These are phyloP conservation scores for Papilio demoleus DNA, from an alignment of 2,888 invertebrate species.

Conservation along the genomic window DNA sequence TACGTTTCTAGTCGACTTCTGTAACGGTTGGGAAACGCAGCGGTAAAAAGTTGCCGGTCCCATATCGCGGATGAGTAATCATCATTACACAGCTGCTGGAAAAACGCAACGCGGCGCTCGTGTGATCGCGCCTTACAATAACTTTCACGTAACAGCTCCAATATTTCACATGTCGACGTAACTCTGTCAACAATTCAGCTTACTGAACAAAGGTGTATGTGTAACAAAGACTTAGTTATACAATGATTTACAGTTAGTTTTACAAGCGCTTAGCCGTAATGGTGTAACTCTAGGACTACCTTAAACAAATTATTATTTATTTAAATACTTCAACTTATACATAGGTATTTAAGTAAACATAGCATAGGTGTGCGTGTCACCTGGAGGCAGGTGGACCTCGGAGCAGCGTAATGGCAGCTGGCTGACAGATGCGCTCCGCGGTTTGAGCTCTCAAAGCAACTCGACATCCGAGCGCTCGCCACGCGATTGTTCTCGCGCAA, in stretches of 20 bases:
- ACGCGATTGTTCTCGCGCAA: constrained; percentile 75
- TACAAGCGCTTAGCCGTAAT: neutral
- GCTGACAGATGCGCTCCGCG: constrained; percentile 80
- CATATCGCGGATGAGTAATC: constrained; percentile 74
- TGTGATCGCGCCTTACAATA: constrained; percentile 67
- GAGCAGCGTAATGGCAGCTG: constrained; percentile 70
- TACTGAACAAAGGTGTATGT: constrained; percentile 35
- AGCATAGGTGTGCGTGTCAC: constrained; percentile 53
- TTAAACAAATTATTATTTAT: neutral
- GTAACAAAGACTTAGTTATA: constrained; percentile 13
- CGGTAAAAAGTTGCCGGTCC: constrained; percentile 75
- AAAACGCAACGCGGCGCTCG: constrained; percentile 64
- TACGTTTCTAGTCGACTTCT: constrained; percentile 76
- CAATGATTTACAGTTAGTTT: constrained; percentile 43
- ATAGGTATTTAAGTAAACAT: constrained; percentile 35
- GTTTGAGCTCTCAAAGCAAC: constrained; percentile 76
- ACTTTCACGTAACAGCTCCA: constrained; percentile 67
- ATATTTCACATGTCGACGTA: constrained; percentile 49
- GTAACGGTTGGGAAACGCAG: constrained; percentile 74
- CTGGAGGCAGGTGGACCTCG: constrained; percentile 78
- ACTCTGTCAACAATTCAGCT: constrained; percentile 11
- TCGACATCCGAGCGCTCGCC: constrained; percentile 78
- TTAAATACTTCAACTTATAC: too few species aligned
- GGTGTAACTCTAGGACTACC: neutral
- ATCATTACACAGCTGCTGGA: constrained; percentile 52